A percentile compares a stretch with the other conserved stretches of the same genome.
These are phyloP conservation scores for Andrena cerasifolii DNA, from an alignment of 1,140 invertebrate genomes.

Conservation along the genomic window DNA sequence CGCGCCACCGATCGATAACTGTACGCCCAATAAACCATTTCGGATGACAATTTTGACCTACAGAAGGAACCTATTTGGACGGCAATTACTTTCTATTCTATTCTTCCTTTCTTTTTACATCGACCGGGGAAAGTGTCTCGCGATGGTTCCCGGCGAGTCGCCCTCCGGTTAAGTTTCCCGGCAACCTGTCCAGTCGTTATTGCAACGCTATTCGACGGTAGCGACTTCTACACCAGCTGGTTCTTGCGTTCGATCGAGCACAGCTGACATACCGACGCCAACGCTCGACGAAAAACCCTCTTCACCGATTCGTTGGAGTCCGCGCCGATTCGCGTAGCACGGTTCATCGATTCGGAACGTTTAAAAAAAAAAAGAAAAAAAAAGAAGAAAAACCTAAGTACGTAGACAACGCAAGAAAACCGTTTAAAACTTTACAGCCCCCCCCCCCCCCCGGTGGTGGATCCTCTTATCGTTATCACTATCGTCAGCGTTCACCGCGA, in stretches of 20 bases:
- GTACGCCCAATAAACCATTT: constrained; percentile 8
- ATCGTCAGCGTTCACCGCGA: no score
- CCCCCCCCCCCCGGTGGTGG: no score
- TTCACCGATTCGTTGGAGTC: background rate
- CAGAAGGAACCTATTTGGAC: constrained; percentile 71
- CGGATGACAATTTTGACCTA: constrained; percentile 55
- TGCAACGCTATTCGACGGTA: background rate
- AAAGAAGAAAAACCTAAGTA: constrained; percentile 29
- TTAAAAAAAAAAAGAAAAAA: background rate
- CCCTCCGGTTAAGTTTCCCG: background rate
- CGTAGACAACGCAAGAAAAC: background rate
- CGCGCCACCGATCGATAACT: background rate
- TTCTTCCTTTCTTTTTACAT: background rate
- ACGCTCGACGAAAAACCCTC: background rate
- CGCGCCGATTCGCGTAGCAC: background rate
- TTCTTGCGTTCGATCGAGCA: constrained; percentile 43
- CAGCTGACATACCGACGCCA: background rate
- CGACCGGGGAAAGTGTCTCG: background rate
- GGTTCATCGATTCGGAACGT: background rate
- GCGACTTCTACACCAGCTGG: background rate
- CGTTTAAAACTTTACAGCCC: background rate
- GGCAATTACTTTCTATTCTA: constrained; percentile 73
- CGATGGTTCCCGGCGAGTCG: background rate
- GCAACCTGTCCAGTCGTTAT: background rate
- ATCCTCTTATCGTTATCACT: background rate